Percentiles rank a stretch among this genome's conserved stretches.
phyloP scores from a whole-genome alignment of 2,888 invertebrate species.

The Cephus pulcher region DNA sequence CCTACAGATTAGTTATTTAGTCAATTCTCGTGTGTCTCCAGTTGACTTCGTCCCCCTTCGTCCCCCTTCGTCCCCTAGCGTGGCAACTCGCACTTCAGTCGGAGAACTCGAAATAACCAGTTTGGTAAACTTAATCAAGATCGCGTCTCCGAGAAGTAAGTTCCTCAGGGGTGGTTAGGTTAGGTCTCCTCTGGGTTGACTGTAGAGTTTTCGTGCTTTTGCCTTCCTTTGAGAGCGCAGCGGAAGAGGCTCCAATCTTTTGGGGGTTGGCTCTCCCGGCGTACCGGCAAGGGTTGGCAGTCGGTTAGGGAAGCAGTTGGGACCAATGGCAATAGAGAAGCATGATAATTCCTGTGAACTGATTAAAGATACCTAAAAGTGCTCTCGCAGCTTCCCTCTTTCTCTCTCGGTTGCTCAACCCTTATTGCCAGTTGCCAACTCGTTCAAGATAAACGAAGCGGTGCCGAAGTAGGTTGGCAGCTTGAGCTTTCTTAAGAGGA shows the following conservation, averaged over 20 bases:
- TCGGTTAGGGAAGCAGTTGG: neutral
- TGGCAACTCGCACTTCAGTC: neutral
- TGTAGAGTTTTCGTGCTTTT: neutral
- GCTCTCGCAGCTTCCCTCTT: neutral
- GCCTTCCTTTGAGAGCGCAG: neutral
- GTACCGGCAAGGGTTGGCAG: neutral
- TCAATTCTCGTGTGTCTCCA: neutral
- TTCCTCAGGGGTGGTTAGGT: neutral
- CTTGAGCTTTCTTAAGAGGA: neutral
- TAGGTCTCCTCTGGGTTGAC: neutral
- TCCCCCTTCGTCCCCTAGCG: neutral
- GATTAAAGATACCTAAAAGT: neutral
- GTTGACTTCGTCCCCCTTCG: neutral
- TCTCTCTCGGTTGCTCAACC: neutral
- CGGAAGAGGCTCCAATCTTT: neutral
- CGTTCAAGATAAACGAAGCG: neutral
- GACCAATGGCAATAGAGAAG: neutral
- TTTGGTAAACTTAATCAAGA: neutral
- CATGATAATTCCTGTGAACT: neutral
- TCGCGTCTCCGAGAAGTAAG: neutral
- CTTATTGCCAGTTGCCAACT: neutral
- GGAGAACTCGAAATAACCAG: neutral
- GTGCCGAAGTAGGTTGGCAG: neutral
- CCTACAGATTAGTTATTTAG: neutral
- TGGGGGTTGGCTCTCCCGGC: neutral